A percentile compares a stretch with the other conserved stretches of the same genome.
Evolutionary conservation across 2,797 vertebrate species (phyloP).

Genomic region (Sarcoramphus papa): DNA sequence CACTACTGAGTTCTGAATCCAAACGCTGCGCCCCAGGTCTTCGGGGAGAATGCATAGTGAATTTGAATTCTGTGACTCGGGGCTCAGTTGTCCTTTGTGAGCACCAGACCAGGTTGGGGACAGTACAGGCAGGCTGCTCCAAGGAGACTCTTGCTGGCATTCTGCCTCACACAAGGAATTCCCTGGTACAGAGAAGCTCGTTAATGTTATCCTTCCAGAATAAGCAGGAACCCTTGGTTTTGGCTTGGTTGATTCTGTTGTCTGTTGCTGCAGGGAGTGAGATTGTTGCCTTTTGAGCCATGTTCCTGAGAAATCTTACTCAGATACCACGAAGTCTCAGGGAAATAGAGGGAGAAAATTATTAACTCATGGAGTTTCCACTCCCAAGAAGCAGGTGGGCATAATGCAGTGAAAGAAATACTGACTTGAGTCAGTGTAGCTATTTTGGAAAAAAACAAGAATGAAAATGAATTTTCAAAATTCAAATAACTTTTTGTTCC

Average conservation of each 20-base stretch:
- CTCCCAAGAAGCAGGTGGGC: neutral
- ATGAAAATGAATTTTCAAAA: neutral
- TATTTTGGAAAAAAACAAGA: neutral
- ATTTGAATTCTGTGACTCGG: neutral
- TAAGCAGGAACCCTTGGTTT: neutral
- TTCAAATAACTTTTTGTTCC: neutral
- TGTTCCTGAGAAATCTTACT: neutral
- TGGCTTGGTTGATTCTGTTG: neutral
- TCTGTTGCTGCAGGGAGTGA: neutral
- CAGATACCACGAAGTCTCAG: neutral
- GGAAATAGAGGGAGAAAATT: neutral
- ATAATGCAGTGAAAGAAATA: neutral
- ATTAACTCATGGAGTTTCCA: neutral
- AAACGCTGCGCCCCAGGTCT: accelerated
- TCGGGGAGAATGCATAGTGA: neutral
- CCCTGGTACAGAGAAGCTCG: neutral
- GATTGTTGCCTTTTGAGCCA: neutral
- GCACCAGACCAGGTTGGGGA: neutral
- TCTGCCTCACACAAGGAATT: neutral
- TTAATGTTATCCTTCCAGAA: neutral
- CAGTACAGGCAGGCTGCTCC: neutral
- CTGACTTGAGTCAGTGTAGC: neutral
- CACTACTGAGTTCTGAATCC: neutral
- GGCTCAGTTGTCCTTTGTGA: neutral
- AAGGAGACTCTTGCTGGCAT: neutral